These are phyloP conservation scores for Lottia gigantea DNA, from an alignment of 2,888 invertebrate species.

Conservation along the genomic window DNA sequence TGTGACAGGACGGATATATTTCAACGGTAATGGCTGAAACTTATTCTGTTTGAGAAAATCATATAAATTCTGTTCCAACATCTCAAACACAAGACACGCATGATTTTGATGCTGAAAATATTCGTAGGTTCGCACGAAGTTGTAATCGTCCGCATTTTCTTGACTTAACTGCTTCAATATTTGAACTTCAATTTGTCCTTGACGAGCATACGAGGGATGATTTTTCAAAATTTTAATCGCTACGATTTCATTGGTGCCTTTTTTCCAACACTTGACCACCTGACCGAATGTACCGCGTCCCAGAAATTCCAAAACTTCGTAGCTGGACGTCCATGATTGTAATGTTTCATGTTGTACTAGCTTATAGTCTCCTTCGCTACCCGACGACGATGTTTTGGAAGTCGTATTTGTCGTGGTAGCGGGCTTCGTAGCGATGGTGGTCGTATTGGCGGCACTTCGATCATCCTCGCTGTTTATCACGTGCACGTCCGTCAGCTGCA, in stretches of 20 bases:
- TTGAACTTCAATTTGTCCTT: slow-evolving; percentile 98
- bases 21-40: slow-evolving; percentile 97
- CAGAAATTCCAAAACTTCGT: slow-evolving; percentile 97
- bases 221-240: slow-evolving; percentile 99
- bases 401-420: slow-evolving; percentile 44
- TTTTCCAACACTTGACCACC: slow-evolving; percentile 99
- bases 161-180: slow-evolving; percentile 69
- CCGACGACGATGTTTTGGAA: slow-evolving; percentile 53
- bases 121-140: slow-evolving; percentile 99
- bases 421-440: slow-evolving; percentile 34
- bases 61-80: slow-evolving; percentile 99
- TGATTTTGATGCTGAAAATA: slow-evolving; percentile 99
- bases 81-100: slow-evolving; percentile 99
- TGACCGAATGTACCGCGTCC: slow-evolving; percentile 98
- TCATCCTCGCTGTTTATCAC: slow-evolving; percentile 66
- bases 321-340: slow-evolving; percentile 92
- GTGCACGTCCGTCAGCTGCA: slow-evolving; percentile 62
- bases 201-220: slow-evolving; percentile 99
- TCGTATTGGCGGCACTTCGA: slow-evolving; percentile 56
- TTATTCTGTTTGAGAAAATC: slow-evolving; percentile 99
- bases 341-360: slow-evolving; percentile 97
- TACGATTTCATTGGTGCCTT: slow-evolving; percentile 99
- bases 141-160: slow-evolving; percentile 78
- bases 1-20: slow-evolving; percentile 97
- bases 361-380: slow-evolving; percentile 93